Evolutionary conservation across 2,888 invertebrate species (phyloP).

Genomic region (Idaea straminata): DNA sequence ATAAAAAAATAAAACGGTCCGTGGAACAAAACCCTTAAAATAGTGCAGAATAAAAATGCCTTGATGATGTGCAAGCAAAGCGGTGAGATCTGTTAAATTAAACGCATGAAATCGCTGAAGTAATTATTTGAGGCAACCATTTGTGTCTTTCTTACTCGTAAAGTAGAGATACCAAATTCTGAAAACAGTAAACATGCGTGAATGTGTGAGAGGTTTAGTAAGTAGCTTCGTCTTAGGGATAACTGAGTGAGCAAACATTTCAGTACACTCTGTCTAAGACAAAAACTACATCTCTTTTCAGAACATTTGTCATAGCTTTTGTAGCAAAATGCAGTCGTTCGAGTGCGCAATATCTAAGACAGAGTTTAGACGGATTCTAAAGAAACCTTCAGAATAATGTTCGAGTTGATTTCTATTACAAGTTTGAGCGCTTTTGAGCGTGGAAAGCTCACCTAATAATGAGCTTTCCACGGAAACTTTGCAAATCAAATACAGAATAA

Average conservation of each 20-base stretch:
- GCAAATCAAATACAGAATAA: conserved; percentile 18
- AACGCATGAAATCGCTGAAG: conserved; percentile 9
- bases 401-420: conserved; percentile 18
- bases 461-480: conserved; percentile 16
- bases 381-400: conserved; percentile 10
- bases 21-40: conserved; percentile 12
- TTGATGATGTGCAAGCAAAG: conserved; percentile 26
- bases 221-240: conserved; percentile 6
- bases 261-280: background rate
- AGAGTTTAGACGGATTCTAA: background rate
- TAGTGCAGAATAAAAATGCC: conserved; percentile 15
- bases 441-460: conserved; percentile 12
- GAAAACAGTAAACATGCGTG: conserved; percentile 14
- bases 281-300: background rate
- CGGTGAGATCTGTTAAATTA: conserved; percentile 4
- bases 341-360: background rate
- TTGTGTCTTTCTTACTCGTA: conserved; percentile 12
- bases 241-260: conserved; percentile 24
- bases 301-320: background rate
- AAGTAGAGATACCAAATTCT: conserved; percentile 11
- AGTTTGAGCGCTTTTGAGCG: conserved; percentile 11
- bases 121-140: conserved; percentile 8
- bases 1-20: conserved; percentile 2
- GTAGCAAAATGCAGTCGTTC: background rate
- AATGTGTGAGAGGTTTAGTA: conserved; percentile 6